Base-by-base conservation (phyloP, 2,797 vertebrate species). In the Cetoscarus ocellatus region DNA sequence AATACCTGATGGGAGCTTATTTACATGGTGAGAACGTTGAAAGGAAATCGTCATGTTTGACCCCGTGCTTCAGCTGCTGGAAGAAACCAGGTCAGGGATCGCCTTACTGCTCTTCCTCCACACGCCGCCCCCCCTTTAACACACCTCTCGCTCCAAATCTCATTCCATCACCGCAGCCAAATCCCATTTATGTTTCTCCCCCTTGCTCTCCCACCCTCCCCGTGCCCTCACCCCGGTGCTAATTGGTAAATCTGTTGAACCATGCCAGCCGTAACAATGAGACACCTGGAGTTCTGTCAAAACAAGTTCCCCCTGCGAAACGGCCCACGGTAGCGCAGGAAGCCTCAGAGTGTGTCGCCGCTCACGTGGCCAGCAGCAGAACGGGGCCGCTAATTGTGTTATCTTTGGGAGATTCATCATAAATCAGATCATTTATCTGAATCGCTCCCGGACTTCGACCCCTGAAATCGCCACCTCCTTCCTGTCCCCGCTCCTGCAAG, bases 271-370 rank as follows among this genome's bases (percentile, higher is more conserved):
- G 88, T 86, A 94, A 95, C 94, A 96, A 95, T 94, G 92, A 95
- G 93, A 94, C 95, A 96, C 95, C 95, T 95, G 95, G 95, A 95
- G 93, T 91, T 94, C 94, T 96, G 95, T 95, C 94, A 95, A 94
- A 95, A 96, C 95, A 95, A 93, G 93, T 95, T 95, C 91, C 88
- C 27, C 76, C 88, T 86, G 92, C 94, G 92, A 93, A 94, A 93
- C 90, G 72, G 92, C 91, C 92, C 90, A 93, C 91, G 92, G 93
- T 83, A 77, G 86, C 73, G 65, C 61, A 63, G 64, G 53, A 64
- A 83, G 75, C 83, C 53, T 71, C 77, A 6, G 71, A 58, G 75
- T 55, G 57, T 52, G 77, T 67, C 68, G 81, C 73, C 77, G 49
- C 79, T 86, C 80, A 48, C 3, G 6, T 27, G 60, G 64, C 68